These are phyloP conservation scores for Ptilodon capucinus DNA, from an alignment of 2,888 invertebrate genomes.

Conservation along the genomic window DNA sequence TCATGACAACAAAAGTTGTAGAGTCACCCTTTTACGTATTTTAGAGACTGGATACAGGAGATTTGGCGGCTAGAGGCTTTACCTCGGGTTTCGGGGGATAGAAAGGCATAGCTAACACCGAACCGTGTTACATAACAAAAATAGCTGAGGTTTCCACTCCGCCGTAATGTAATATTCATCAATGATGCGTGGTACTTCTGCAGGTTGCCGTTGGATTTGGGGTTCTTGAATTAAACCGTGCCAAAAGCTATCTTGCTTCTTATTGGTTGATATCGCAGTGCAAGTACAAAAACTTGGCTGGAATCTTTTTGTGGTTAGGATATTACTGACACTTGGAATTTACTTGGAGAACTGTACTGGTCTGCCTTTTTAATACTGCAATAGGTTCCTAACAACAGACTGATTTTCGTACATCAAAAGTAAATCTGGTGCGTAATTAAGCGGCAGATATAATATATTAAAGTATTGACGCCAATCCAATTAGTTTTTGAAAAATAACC, in stretches of 20 bases:
- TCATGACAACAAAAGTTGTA: constrained; percentile 15
- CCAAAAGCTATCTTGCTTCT: constrained; percentile 15
- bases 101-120: constrained; percentile 63
- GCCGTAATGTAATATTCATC: constrained; percentile 27
- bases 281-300: background rate
- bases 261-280: too few species aligned
- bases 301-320: too few species aligned
- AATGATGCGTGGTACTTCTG: constrained; percentile 8
- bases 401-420: too few species aligned
- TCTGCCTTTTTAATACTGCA: too few species aligned
- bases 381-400: background rate
- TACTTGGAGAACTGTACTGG: too few species aligned
- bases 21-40: constrained; percentile 40
- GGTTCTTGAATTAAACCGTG: constrained; percentile 23
- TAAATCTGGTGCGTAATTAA: background rate
- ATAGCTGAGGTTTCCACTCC: constrained; percentile 56
- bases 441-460: background rate
- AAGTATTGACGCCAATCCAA: constrained; percentile 17
- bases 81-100: constrained; percentile 54
- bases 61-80: constrained; percentile 57
- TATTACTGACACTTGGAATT: too few species aligned
- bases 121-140: constrained; percentile 65
- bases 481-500: constrained; percentile 38
- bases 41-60: constrained; percentile 55
- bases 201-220: background rate